phyloP scores from a whole-genome alignment of 2,888 invertebrate genomes.

The Trichogramma dendrolimi region DNA sequence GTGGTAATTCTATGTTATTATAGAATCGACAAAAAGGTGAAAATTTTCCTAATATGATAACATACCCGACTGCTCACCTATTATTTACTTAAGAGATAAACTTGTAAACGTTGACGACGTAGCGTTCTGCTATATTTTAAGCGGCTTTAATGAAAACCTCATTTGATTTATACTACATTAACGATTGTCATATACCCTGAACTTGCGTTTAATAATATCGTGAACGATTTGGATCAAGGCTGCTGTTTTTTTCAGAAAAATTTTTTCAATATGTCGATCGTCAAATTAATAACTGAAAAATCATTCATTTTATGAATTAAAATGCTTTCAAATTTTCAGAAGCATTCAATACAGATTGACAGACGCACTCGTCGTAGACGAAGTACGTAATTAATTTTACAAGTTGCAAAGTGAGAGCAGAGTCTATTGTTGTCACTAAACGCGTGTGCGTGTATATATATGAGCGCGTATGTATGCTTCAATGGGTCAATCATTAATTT shows the following conservation, averaged over 20 bases:
- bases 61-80: not conserved
- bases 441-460: not conserved
- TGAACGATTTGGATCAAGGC: too few relatives aligned
- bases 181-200: too few relatives aligned
- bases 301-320: too few relatives aligned
- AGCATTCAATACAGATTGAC: too few relatives aligned
- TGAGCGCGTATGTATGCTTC: conserved; percentile 16
- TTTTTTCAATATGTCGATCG: too few relatives aligned
- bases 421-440: not conserved
- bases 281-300: too few relatives aligned
- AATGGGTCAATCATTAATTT: conserved; percentile 37
- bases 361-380: not conserved
- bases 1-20: too few relatives aligned
- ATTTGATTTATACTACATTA: too few relatives aligned
- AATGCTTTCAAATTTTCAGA: too few relatives aligned
- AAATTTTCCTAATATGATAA: conserved; percentile 14
- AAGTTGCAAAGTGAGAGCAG: conserved; percentile 10
- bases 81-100: conserved; percentile 7
- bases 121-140: not conserved
- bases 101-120: not conserved
- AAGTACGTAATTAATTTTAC: conserved; percentile 17
- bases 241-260: too few relatives aligned
- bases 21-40: not conserved
- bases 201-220: too few relatives aligned
- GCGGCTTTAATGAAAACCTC: too few relatives aligned